These are phyloP conservation scores for Ahaetulla prasina DNA, from an alignment of 2,113 vertebrate genomes.

Conservation along the genomic window DNA sequence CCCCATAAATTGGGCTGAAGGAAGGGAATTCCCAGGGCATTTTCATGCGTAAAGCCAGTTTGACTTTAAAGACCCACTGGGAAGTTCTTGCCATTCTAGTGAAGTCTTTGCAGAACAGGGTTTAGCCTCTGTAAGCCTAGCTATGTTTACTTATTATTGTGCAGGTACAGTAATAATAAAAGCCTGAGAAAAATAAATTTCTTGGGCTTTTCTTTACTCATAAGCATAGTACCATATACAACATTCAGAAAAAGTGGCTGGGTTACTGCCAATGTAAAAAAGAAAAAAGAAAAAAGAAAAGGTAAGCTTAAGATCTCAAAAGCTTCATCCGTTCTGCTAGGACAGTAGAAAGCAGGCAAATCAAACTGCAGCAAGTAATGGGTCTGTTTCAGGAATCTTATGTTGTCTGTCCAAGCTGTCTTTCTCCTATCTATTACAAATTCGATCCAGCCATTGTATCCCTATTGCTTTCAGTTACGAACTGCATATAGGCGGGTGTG, in stretches of 20 bases:
- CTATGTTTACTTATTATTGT: neutral
- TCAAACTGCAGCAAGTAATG: accelerated
- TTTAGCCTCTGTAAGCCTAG: neutral
- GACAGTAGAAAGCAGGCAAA: neutral
- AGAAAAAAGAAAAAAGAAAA: neutral
- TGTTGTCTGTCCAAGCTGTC: accelerated
- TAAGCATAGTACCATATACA: neutral
- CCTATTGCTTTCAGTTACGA: neutral
- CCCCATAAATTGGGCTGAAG: neutral
- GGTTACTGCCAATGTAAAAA: neutral
- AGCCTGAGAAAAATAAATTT: no score
- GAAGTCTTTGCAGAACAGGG: neutral
- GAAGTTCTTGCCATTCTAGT: neutral
- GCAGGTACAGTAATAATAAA: neutral
- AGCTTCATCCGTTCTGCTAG: accelerated
- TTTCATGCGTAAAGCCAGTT: neutral
- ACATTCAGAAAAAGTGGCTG: neutral
- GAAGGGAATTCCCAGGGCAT: neutral
- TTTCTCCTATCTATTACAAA: neutral
- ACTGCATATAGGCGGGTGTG: neutral
- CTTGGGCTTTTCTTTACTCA: neutral
- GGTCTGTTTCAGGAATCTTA: neutral
- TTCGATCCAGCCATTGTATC: neutral
- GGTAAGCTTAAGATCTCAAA: accelerated
- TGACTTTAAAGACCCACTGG: neutral